Conservation (phyloP, 2,797 vertebrate species). For the Alouatta caraya region DNA sequence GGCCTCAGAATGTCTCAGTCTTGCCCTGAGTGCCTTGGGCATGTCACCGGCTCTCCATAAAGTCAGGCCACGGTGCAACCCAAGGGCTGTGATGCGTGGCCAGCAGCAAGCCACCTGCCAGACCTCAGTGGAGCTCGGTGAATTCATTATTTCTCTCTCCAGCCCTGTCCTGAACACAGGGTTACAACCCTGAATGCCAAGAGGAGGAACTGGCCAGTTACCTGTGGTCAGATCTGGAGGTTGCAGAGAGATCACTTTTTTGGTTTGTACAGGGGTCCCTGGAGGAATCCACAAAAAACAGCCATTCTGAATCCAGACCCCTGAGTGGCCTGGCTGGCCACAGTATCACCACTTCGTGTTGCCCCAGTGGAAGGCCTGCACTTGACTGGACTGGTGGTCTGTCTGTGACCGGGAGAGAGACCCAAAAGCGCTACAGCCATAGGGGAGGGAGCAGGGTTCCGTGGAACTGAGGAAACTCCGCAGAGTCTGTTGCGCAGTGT, state of each 20-base stretch:
- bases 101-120: neutral
- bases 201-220: neutral
- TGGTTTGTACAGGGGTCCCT: neutral
- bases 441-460: neutral
- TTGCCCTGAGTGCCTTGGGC: neutral
- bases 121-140: neutral
- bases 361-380: neutral
- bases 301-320: neutral
- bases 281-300: neutral
- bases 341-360: accelerated
- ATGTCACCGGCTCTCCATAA: neutral
- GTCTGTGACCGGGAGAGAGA: neutral
- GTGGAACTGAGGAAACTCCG: neutral
- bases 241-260: neutral
- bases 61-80: neutral
- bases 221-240: neutral
- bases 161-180: neutral
- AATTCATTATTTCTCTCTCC: neutral
- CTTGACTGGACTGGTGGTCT: neutral
- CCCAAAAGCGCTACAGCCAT: neutral
- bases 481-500: neutral
- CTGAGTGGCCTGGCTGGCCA: neutral
- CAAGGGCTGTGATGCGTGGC: accelerated
- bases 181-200: neutral
- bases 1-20: accelerated